Evolutionary conservation across 2,888 invertebrate species (phyloP), one percentile per base, ranked within the genome.

Genomic region (Harpagoxenus sublaevis): DNA sequence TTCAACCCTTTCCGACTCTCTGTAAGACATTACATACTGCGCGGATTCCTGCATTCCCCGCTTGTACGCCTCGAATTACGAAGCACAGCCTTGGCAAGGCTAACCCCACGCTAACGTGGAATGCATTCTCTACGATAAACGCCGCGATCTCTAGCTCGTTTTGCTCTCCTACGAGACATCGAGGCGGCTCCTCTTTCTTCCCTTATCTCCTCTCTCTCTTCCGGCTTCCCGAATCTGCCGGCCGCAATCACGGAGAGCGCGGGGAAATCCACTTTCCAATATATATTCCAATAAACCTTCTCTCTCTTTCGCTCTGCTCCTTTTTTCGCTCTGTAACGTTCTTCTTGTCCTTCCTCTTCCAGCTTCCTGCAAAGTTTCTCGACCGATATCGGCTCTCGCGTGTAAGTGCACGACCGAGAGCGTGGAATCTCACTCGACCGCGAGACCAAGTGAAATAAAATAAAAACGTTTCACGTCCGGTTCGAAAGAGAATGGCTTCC

Each of bases 61-160:
- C 51, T 51, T 51, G 75, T 63, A 75, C 73, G 57, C 35, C 18
- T 71, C 48, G 60, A 62, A 71, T 81, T 71, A 62, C 79, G 60
- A 48, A 28, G 71, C 45, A 4, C 45, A 81, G 73, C 73, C 73
- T 81, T 81, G 66, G 79, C 79, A 81, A 81, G 79, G 79, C 48
- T 71, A 55, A 71, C 79, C n/a, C n/a, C 15, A 12, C 23, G 42
- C 18, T 18, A 42, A n/a, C 39, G 60, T 39, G 48, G 35, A 48
- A 71, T 60, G 73, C 48, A 71, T 68, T 48, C 57, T 60, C 70
- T 5, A 12, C n/a, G 55, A 68, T 53, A 68, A 68, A 78, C 51
- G 71, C 35, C 4, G 28, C 12, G 35, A 31, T 39, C 63, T 53
- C 77, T 23, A 23, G 23, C 23, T 31, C 31, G 57, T 60, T 70